A percentile compares a stretch with the other conserved stretches of the same genome.
Conservation (phyloP, 1,140 invertebrate species). For the Drosophila auraria region DNA sequence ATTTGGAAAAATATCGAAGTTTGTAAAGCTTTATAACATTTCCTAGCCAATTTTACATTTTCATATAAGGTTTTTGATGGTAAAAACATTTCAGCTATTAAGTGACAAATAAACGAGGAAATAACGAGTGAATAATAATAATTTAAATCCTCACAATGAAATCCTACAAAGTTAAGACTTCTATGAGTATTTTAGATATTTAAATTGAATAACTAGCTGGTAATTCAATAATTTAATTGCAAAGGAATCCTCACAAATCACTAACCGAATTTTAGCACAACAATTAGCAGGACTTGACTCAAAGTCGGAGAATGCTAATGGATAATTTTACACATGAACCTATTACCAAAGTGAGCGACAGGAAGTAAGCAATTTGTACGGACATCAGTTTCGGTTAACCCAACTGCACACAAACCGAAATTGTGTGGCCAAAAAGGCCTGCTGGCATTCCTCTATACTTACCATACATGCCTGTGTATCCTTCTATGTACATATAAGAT, state of each 20-base stretch:
- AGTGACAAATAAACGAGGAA: too few relatives aligned
- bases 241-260: conserved; percentile 1
- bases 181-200: not conserved
- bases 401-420: conserved; percentile 30
- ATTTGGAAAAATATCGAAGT: too few relatives aligned
- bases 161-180: not conserved
- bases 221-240: not conserved
- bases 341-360: conserved; percentile 4
- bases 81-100: too few relatives aligned
- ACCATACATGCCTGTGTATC: not conserved
- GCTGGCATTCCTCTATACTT: not conserved
- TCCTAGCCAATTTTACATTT: too few relatives aligned
- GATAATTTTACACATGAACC: conserved; percentile 30
- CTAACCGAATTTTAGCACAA: not conserved
- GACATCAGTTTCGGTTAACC: conserved; percentile 53
- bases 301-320: conserved; percentile 51
- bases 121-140: too few relatives aligned
- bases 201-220: not conserved
- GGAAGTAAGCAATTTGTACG: conserved; percentile 68
- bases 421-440: conserved; percentile 18
- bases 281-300: conserved; percentile 13
- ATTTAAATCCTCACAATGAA: too few relatives aligned
- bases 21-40: too few relatives aligned
- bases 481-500: not conserved
- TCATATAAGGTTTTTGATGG: too few relatives aligned